Evolutionary conservation across 2,113 vertebrate species (phyloP).

Genomic region (Chelonoidis abingdonii): DNA sequence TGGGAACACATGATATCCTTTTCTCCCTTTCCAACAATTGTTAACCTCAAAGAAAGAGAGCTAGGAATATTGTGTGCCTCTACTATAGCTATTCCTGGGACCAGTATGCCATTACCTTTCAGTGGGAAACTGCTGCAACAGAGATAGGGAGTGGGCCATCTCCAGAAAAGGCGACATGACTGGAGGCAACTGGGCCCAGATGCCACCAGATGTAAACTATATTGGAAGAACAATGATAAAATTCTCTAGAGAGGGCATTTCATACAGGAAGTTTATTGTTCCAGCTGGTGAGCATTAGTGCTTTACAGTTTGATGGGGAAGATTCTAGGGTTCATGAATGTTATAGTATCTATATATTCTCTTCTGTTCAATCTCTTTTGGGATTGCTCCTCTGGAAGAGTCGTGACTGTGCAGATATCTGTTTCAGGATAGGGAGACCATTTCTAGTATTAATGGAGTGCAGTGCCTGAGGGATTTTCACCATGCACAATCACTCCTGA

Average conservation of each 20-base stretch:
- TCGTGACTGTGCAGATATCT: background rate
- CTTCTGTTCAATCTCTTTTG: background rate
- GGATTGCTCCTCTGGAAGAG: background rate
- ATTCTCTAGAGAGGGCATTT: background rate
- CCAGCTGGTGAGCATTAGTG: background rate
- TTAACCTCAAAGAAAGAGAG: background rate
- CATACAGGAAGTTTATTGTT: background rate
- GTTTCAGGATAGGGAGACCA: background rate
- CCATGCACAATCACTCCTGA: background rate
- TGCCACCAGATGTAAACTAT: background rate
- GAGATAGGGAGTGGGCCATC: background rate
- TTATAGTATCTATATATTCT: background rate
- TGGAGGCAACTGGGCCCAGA: background rate
- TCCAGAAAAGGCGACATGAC: background rate
- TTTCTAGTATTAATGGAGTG: constrained; percentile 15
- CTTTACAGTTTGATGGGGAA: background rate
- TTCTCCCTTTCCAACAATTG: background rate
- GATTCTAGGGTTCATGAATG: background rate
- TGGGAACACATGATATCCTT: background rate
- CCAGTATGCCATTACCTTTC: background rate
- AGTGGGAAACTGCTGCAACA: background rate
- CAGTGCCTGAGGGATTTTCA: constrained; percentile 5
- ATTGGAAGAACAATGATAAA: background rate
- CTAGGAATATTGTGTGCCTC: background rate
- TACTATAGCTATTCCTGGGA: background rate